A percentile compares a stretch with the other conserved stretches of the same genome.
Conservation (phyloP, 2,888 invertebrate genomes). For the Ceramica pisi region DNA sequence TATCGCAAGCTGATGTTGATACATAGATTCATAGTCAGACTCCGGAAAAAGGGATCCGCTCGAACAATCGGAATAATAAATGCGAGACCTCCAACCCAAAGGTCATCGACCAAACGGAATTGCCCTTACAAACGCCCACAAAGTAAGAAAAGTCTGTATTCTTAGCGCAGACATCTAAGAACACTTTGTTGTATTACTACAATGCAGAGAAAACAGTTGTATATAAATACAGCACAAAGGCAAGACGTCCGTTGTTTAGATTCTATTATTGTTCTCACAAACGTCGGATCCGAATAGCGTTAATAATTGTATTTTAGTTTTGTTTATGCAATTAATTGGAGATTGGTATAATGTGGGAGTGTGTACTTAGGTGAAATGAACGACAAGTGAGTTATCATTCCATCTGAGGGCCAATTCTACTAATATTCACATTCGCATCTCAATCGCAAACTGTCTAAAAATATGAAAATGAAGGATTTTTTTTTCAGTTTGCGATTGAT, state of each 20-base stretch:
- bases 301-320: constrained; percentile 42
- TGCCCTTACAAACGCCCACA: constrained; percentile 20
- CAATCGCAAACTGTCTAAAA: no score
- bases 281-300: constrained; percentile 31
- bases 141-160: constrained; percentile 17
- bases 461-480: no score
- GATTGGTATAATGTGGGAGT: background rate
- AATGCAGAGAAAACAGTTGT: constrained; percentile 53
- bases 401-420: no score
- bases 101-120: constrained; percentile 24
- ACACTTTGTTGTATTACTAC: constrained; percentile 44
- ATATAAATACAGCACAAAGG: constrained; percentile 34
- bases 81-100: constrained; percentile 7
- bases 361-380: no score
- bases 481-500: no score
- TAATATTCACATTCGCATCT: no score
- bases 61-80: constrained; percentile 33
- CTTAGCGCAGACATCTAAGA: constrained; percentile 37
- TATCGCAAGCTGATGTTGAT: background rate
- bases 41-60: constrained; percentile 4
- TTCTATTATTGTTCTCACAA: constrained; percentile 36
- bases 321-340: constrained; percentile 11
- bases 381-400: no score
- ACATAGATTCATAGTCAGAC: background rate
- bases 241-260: constrained; percentile 32